Conservation (phyloP, 2,888 invertebrate species). For the Selenia dentaria region DNA sequence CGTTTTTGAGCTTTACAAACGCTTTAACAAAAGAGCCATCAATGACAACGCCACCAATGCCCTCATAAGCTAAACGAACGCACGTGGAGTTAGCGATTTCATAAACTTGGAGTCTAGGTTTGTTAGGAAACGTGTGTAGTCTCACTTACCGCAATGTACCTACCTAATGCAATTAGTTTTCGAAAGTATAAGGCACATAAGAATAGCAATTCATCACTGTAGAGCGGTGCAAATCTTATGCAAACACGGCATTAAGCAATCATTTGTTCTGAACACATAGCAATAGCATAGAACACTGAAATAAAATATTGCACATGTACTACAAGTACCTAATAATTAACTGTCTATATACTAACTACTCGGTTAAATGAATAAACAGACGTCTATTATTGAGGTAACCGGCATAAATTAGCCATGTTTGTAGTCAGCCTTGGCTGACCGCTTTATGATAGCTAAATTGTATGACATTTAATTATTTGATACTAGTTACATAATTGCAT, state of each 20-base stretch:
- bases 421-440: constrained; percentile 22
- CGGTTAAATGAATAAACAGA: constrained; percentile 22
- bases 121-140: constrained; percentile 9
- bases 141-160: constrained; percentile 3
- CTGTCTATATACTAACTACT: no score
- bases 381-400: constrained; percentile 25
- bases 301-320: constrained; percentile 8
- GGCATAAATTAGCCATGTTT: constrained; percentile 19
- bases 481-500: constrained; percentile 26
- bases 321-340: no score
- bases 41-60: no score
- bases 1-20: no score
- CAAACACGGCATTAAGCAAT: constrained; percentile 10
- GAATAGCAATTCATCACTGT: constrained; percentile 9
- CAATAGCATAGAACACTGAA: background rate
- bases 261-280: constrained; percentile 3
- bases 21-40: no score
- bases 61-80: no score
- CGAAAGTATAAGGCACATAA: constrained; percentile 3
- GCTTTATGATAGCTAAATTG: constrained; percentile 24
- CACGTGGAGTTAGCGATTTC: no score
- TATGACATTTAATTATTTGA: constrained; percentile 25
- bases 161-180: constrained; percentile 5
- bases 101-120: no score
- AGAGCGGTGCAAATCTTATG: constrained; percentile 5